Evolutionary conservation across 2,888 invertebrate species (phyloP).

Genomic region (Sycophila texana): DNA sequence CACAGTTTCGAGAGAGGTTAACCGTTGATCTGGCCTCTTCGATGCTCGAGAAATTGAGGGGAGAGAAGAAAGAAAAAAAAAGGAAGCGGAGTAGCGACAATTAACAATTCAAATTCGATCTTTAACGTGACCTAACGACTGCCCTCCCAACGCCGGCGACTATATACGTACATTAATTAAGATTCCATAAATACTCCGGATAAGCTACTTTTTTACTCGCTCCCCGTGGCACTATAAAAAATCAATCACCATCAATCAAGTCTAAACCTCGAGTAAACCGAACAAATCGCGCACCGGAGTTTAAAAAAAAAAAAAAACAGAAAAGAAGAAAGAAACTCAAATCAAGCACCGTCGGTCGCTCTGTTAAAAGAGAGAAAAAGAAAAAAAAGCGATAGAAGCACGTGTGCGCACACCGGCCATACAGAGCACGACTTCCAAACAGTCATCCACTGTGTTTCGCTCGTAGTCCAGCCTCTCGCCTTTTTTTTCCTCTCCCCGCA

Average conservation of each 20-base stretch:
- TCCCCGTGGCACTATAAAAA: slow-evolving; percentile 20
- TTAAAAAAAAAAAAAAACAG: background rate
- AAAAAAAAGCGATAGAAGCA: background rate
- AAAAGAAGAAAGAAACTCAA: background rate
- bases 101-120: too few relatives aligned
- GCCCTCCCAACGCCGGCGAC: too few relatives aligned
- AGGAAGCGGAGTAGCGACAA: too few relatives aligned
- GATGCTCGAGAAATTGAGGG: too few relatives aligned
- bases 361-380: background rate
- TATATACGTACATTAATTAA: too few relatives aligned
- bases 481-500: background rate
- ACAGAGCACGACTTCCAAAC: slow-evolving; percentile 22
- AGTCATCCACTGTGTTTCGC: slow-evolving; percentile 19
- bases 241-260: slow-evolving; percentile 53
- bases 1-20: too few relatives aligned
- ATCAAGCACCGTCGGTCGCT: background rate
- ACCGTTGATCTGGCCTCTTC: too few relatives aligned
- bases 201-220: slow-evolving; percentile 7
- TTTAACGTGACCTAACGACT: too few relatives aligned
- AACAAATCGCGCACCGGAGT: slow-evolving; percentile 24
- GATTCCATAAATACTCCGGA: background rate
- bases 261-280: slow-evolving; percentile 47
- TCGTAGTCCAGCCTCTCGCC: background rate
- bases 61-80: too few relatives aligned
- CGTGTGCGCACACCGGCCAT: background rate